These are phyloP conservation scores for Thalassophryne amazonica DNA, from an alignment of 2,797 vertebrate genomes.

Conservation along the genomic window DNA sequence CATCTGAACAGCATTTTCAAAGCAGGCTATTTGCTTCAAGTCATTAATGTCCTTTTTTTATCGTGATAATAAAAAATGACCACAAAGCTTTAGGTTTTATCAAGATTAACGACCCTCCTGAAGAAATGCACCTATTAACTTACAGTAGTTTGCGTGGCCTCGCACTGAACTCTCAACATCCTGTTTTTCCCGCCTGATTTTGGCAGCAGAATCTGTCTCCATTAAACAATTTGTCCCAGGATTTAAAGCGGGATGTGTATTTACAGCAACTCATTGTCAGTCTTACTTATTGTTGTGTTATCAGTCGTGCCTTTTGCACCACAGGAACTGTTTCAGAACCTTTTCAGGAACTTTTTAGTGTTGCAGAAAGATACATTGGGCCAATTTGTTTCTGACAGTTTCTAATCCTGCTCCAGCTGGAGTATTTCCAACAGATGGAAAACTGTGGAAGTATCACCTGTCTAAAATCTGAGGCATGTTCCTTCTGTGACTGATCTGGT, in stretches of 20 bases:
- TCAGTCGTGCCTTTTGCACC: no score
- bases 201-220: slow-evolving; percentile 70
- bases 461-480: no score
- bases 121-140: slow-evolving; percentile 79
- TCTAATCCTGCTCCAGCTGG: no score
- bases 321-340: no score
- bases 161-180: slow-evolving; percentile 79
- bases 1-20: slow-evolving; percentile 77
- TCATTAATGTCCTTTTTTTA: slow-evolving; percentile 81
- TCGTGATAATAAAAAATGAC: slow-evolving; percentile 80
- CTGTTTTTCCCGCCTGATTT: slow-evolving; percentile 74
- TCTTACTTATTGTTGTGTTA: slow-evolving; percentile 8
- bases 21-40: slow-evolving; percentile 72
- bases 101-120: slow-evolving; percentile 72
- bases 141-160: slow-evolving; percentile 84
- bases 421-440: no score
- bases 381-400: no score
- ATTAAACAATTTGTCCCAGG: slow-evolving; percentile 68
- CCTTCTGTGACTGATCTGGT: no score
- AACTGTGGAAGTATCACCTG: no score
- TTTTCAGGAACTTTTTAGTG: no score
- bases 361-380: no score
- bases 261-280: slow-evolving; percentile 32
- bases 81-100: slow-evolving; percentile 60
- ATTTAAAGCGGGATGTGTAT: slow-evolving; percentile 52